Conservation (phyloP, 2,797 vertebrate species). For the Rhinogobio ventralis region DNA sequence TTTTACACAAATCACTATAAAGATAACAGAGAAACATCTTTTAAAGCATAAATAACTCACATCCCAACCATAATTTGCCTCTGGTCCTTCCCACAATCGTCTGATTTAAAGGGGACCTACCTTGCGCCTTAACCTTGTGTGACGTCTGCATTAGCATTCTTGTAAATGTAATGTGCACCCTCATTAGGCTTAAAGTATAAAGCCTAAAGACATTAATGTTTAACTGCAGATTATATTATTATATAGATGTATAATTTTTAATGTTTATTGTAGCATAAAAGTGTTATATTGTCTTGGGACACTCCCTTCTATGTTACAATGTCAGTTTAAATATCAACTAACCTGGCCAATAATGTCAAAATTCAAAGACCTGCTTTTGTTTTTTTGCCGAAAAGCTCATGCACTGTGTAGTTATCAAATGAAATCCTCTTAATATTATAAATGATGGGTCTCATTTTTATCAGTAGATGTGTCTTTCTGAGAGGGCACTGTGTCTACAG, state of each 20-base stretch:
- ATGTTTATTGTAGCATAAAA: constrained; percentile 20
- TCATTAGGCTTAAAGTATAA: neutral
- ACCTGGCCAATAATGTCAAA: constrained; percentile 14
- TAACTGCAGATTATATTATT: constrained; percentile 2
- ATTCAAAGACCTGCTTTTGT: neutral
- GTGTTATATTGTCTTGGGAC: neutral
- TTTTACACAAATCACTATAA: neutral
- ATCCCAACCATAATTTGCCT: constrained; percentile 21
- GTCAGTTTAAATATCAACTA: constrained; percentile 8
- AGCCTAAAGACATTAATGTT: neutral
- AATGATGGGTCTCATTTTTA: neutral
- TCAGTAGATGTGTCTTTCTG: constrained; percentile 11
- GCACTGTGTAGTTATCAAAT: neutral
- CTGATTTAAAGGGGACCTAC: constrained; percentile 22
- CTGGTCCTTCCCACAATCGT: constrained; percentile 32
- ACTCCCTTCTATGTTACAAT: neutral
- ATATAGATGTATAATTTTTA: neutral
- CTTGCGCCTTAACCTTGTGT: constrained; percentile 26
- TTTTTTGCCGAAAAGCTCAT: constrained; percentile 4
- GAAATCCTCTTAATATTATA: neutral
- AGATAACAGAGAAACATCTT: constrained; percentile 4
- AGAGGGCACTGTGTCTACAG: neutral
- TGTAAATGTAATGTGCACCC: constrained; percentile 42
- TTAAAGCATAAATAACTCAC: constrained; percentile 6
- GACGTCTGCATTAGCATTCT: constrained; percentile 13